These are phyloP conservation scores for Aphidius ervi DNA, from an alignment of 1,140 invertebrate species.

Conservation along the genomic window DNA sequence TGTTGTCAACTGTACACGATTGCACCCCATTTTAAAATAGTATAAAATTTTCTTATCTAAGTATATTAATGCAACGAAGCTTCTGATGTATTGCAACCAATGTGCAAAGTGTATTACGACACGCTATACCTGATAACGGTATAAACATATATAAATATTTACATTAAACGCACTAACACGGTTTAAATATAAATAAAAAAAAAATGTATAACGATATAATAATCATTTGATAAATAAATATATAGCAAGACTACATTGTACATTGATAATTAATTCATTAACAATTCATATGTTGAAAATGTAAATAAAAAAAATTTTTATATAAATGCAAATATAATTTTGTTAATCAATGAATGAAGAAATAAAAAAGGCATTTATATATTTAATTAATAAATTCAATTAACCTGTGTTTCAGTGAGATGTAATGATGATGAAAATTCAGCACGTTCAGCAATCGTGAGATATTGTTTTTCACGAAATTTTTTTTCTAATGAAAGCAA, in stretches of 20 bases:
- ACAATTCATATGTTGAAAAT: too few species aligned
- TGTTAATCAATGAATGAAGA: too few species aligned
- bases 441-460: slow-evolving; percentile 92
- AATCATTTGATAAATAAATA: background rate
- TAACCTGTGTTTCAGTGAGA: slow-evolving; percentile 90
- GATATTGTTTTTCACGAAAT: slow-evolving; percentile 92
- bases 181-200: slow-evolving; percentile 2
- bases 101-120: slow-evolving; percentile 26
- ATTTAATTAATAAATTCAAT: slow-evolving; percentile 3
- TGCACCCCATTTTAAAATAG: slow-evolving; percentile 6
- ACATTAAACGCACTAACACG: background rate
- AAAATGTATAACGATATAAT: background rate
- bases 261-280: too few species aligned
- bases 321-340: too few species aligned
- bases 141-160: background rate
- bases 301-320: too few species aligned
- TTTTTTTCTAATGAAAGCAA: slow-evolving; percentile 90
- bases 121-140: slow-evolving; percentile 25
- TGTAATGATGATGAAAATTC: slow-evolving; percentile 93
- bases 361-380: background rate
- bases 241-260: too few species aligned
- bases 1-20: slow-evolving; percentile 23
- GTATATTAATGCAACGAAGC: slow-evolving; percentile 30
- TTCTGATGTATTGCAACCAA: slow-evolving; percentile 30
- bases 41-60: slow-evolving; percentile 26